Conservation (phyloP, 1,140 invertebrate genomes). For the Dendroctonus valens region DNA sequence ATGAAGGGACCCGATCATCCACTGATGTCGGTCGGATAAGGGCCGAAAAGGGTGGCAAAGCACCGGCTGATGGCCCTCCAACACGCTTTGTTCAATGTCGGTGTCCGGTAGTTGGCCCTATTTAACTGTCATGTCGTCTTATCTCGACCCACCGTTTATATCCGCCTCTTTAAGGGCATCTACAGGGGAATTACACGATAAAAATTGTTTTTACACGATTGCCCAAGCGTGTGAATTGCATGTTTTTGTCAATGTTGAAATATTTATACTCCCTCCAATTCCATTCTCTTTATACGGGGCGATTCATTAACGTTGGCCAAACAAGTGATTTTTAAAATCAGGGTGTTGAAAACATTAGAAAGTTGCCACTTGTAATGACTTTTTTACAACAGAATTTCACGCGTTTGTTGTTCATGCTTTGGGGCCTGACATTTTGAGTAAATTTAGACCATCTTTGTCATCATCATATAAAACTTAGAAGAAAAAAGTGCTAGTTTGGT, state of each 20-base stretch:
- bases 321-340: no score
- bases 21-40: not conserved
- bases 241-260: no score
- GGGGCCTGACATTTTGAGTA: not conserved
- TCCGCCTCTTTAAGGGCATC: not conserved
- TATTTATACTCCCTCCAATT: no score
- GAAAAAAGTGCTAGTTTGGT: not conserved
- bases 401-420: not conserved
- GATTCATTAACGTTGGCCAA: no score
- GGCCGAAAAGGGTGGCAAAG: not conserved
- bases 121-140: not conserved
- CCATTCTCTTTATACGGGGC: no score
- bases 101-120: conserved; percentile 1
- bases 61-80: not conserved
- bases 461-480: not conserved
- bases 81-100: not conserved
- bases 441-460: not conserved
- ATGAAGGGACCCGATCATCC: not conserved
- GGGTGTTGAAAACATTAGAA: not conserved
- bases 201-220: not conserved
- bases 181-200: conserved; percentile 4
- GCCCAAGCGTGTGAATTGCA: no score
- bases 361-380: not conserved
- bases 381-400: no score
- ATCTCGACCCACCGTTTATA: conserved; percentile 1